These are phyloP conservation scores for Bombus polaris DNA, from an alignment of 1,140 invertebrate species.

Conservation along the genomic window DNA sequence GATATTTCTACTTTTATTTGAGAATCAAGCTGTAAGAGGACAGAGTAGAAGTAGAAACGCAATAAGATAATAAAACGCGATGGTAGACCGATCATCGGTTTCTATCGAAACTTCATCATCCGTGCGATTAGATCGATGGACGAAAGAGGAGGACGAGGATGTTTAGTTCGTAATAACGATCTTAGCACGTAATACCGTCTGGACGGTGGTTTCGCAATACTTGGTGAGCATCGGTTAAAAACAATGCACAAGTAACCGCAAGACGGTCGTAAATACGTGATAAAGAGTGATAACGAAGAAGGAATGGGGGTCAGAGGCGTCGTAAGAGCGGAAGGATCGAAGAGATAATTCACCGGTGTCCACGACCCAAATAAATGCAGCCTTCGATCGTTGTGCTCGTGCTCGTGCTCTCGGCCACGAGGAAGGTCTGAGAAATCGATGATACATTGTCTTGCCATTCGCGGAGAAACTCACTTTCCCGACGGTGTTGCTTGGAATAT, in stretches of 20 bases:
- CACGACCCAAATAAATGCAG: constrained; percentile 66
- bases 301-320: constrained; percentile 52
- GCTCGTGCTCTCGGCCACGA: constrained; percentile 21
- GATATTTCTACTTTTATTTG: neutral
- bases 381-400: constrained; percentile 52
- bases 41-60: neutral
- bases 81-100: too few relatives aligned
- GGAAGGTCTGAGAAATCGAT: constrained; percentile 58
- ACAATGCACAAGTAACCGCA: constrained; percentile 20
- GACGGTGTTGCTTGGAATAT: neutral
- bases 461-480: constrained; percentile 42
- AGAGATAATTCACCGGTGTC: constrained; percentile 60
- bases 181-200: neutral
- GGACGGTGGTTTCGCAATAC: neutral
- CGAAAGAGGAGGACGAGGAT: neutral
- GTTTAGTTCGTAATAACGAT: neutral
- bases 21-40: neutral
- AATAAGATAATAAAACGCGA: neutral
- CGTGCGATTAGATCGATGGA: neutral
- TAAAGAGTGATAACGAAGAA: constrained; percentile 27
- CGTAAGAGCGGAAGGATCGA: constrained; percentile 62
- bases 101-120: neutral
- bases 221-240: constrained; percentile 7
- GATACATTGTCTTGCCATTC: constrained; percentile 51
- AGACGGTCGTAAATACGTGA: constrained; percentile 17